Base-by-base conservation (phyloP, 2,113 vertebrate species). In the Oceanites oceanicus region DNA sequence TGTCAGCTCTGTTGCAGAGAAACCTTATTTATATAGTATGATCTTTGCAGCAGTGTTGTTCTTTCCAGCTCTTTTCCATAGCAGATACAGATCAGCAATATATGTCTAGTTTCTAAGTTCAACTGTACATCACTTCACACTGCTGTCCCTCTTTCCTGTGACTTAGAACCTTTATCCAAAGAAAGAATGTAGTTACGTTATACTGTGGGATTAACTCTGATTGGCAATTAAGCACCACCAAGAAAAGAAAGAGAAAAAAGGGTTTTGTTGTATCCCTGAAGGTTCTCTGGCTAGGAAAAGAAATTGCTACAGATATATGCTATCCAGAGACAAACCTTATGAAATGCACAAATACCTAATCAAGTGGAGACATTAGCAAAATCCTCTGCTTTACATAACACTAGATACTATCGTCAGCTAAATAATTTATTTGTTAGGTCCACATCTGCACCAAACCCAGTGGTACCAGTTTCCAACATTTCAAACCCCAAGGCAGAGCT, bases 141-240 rank as follows among this genome's bases (percentile, higher is more conserved):
- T 23, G 10, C 14, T 76, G 20, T 47, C 6, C 13, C 26, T 62
- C 18, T 44, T 88, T 66, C 29, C 42, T 71, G 11, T 5, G 30
- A 58, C 18, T 76, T 71, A 62, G 4, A 56, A 36, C 7, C 1
- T 38, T 74, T 36, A 59, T 53, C 9, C 7, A 70, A 40, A 74
- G 34, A 81, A 72, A 68, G 8, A 50, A 73, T 12, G 3, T 15
- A 50, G 11, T 38, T 76, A 23, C 5, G 9, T 53, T 52, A 34
- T 7, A 3, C 9, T 45, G 34, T 56, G 25, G 10, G 7, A 2
- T 73, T 40, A 49, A 47, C 5, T 1, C 13, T 1, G 3, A 4
- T 1, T 36, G 14, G 16, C n/a, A 79, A 44, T 12, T 34, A 61
- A 67, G 8, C 3, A 55, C 9, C 12, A 32, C 8, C 3, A 29